These are phyloP conservation scores for Amblyopsis rosae DNA, from an alignment of 2,113 vertebrate genomes.

Conservation along the genomic window DNA sequence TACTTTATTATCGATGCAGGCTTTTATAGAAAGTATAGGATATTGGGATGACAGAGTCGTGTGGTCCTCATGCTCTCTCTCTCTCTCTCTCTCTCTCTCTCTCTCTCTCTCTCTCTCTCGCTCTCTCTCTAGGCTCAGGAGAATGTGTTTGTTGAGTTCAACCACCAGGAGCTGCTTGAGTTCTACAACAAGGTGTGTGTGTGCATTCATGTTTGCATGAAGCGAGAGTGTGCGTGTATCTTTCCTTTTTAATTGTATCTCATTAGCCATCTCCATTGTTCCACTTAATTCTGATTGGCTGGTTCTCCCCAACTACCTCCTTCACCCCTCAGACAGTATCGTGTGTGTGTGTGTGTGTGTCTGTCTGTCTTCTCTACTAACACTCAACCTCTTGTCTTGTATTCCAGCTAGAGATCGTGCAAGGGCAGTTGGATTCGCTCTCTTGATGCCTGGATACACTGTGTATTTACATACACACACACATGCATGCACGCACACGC, in stretches of 20 bases:
- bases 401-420: constrained; percentile 91
- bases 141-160: neutral
- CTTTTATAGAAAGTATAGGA: constrained; percentile 63
- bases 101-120: neutral
- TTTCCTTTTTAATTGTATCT: constrained; percentile 12
- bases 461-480: neutral
- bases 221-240: constrained; percentile 73
- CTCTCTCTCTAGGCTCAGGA: neutral
- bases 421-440: constrained; percentile 96
- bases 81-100: constrained; percentile 2
- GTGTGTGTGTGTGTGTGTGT: constrained; percentile 6
- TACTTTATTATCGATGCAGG: constrained; percentile 65
- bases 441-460: constrained; percentile 77
- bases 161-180: constrained; percentile 82
- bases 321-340: constrained; percentile 12
- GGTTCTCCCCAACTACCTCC: constrained; percentile 6
- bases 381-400: constrained; percentile 49
- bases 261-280: neutral
- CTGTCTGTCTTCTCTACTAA: neutral
- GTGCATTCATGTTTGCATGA: constrained; percentile 83
- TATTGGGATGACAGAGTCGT: neutral
- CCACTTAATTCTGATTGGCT: constrained; percentile 19
- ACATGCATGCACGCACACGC: neutral
- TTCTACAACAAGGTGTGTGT: constrained; percentile 92
- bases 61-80: neutral